Conservation (phyloP, 2,113 vertebrate species). For the Ancistrus triradiatus region DNA sequence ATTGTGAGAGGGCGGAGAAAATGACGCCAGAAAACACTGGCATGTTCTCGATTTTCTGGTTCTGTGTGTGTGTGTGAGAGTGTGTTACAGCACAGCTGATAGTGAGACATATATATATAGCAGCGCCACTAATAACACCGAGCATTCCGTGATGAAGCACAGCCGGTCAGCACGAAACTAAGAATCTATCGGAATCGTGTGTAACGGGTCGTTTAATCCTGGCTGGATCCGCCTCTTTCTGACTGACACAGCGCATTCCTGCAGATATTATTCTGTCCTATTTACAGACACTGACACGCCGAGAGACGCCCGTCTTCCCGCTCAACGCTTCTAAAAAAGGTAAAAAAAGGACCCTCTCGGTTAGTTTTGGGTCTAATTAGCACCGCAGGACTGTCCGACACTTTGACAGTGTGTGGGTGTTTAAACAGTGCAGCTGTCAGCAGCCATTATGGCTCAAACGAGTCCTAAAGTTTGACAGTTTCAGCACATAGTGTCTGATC, state of each 20-base stretch:
- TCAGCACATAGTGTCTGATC: background rate
- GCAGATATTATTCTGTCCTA: background rate
- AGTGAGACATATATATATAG: background rate
- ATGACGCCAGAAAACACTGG: constrained; percentile 46
- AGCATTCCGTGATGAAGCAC: constrained; percentile 14
- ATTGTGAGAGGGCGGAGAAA: constrained; percentile 47
- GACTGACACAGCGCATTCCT: constrained; percentile 37
- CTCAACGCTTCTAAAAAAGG: constrained; percentile 32
- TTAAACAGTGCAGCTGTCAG: background rate
- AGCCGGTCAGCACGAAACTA: background rate
- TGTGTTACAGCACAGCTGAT: background rate
- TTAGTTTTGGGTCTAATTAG: background rate
- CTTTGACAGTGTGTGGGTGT: constrained; percentile 25
- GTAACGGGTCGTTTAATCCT: background rate
- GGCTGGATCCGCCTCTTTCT: constrained; percentile 15
- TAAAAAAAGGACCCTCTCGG: constrained; percentile 32
- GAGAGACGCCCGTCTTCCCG: background rate
- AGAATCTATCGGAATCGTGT: background rate
- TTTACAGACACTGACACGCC: background rate
- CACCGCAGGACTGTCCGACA: background rate
- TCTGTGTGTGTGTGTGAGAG: constrained; percentile 29
- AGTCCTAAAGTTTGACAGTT: background rate
- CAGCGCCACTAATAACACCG: background rate
- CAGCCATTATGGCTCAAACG: background rate
- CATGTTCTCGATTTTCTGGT: constrained; percentile 59